Percentiles rank a stretch among this genome's conserved stretches.
phyloP scores from a whole-genome alignment of 2,888 invertebrate species.

The Prenolepis imparis region DNA sequence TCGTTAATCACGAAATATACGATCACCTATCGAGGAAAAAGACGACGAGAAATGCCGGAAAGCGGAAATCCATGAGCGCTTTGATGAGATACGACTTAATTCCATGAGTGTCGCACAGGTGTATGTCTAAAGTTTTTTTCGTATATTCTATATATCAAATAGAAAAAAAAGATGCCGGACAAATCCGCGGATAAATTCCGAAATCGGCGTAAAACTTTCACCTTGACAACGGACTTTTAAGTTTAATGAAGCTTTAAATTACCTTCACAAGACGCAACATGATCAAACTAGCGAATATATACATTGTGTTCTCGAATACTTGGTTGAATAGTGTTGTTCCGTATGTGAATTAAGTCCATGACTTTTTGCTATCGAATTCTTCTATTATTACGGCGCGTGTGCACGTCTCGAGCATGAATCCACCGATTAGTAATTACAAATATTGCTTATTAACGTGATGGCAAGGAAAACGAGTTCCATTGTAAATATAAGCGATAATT shows the following conservation, averaged over 20 bases:
- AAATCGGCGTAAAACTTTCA: not conserved
- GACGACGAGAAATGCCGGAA: conserved; percentile 50
- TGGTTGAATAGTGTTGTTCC: conserved; percentile 1
- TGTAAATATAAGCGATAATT: conserved; percentile 43
- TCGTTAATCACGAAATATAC: conserved; percentile 77
- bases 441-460: conserved; percentile 47
- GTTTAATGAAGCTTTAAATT: not conserved
- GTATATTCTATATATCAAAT: not conserved
- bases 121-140: not conserved
- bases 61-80: not conserved
- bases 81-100: conserved; percentile 45
- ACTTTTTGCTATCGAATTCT: conserved; percentile 1
- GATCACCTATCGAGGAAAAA: conserved; percentile 65
- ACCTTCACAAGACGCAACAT: not conserved
- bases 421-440: conserved; percentile 47
- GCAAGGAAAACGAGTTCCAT: conserved; percentile 49
- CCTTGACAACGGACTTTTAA: not conserved
- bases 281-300: not conserved
- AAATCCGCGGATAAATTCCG: not conserved
- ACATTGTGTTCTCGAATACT: not conserved
- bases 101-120: conserved; percentile 26
- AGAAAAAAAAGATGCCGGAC: conserved; percentile 8
- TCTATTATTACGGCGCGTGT: not conserved
- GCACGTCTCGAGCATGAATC: conserved; percentile 6
- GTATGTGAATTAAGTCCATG: conserved; percentile 1